A percentile compares a stretch with the other conserved stretches of the same genome.
Evolutionary conservation across 1,140 invertebrate species (phyloP).

Genomic region (Bombus terrestris): DNA sequence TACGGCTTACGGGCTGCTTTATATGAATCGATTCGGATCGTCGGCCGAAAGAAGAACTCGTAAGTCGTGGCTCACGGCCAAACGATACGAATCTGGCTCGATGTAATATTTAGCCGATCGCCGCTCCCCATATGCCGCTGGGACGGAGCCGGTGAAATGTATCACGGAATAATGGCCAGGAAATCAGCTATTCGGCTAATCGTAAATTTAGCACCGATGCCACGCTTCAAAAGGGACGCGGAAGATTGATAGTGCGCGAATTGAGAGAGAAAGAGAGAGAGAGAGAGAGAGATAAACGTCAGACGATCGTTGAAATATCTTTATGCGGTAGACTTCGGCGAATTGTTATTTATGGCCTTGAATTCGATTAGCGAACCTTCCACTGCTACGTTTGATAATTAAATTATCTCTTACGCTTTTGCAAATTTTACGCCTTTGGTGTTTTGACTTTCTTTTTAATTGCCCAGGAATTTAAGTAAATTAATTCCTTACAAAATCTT

Average conservation of each 20-base stretch:
- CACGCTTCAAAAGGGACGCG: conserved; percentile 1
- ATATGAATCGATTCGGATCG: conserved; percentile 60
- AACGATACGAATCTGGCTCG: conserved; percentile 66
- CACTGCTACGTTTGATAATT: not conserved
- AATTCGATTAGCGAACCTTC: not conserved
- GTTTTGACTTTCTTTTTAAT: not conserved
- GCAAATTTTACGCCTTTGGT: not conserved
- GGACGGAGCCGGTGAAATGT: conserved; percentile 43
- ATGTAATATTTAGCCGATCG: conserved; percentile 70
- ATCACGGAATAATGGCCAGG: conserved; percentile 33
- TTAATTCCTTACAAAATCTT: not conserved
- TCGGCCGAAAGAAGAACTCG: conserved; percentile 53
- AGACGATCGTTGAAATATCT: not conserved
- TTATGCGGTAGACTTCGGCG: not conserved
- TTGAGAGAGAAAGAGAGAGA: not conserved
- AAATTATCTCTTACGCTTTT: not conserved
- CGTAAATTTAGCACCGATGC: conserved; percentile 45
- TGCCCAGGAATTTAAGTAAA: not conserved
- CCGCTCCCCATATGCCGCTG: conserved; percentile 67
- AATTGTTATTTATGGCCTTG: not conserved
- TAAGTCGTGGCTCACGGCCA: conserved; percentile 58
- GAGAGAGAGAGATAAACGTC: not conserved
- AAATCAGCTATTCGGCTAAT: conserved; percentile 39
- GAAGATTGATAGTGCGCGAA: conserved; percentile 31
- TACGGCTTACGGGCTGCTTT: conserved; percentile 34